Evolutionary conservation across 1,140 invertebrate species (phyloP), one percentile per base, ranked within the genome.

Genomic region (Agrypnia vestita): DNA sequence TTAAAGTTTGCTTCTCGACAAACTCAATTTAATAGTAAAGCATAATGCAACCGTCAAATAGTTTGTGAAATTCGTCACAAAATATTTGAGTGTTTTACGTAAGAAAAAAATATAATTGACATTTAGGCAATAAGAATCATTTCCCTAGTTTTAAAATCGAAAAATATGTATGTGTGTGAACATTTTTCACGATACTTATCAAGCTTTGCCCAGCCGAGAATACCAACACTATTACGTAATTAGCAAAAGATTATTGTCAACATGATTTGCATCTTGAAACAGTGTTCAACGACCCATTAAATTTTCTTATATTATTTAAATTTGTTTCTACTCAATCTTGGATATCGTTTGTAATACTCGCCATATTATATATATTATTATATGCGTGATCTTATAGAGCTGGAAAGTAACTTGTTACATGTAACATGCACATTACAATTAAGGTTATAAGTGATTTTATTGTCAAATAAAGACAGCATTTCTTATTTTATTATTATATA

Each of bases 1-100:
- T 67, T 17, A 67, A 8, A 72, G 56, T 83, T 83, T 83, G 78
- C 79, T 83, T 83, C 78, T 83, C 78, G 78, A 83, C 79, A 73
- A 78, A 77, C 69, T 49, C 10, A 79, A 82, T 76, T 51, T 35
- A 61, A 35, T 0, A 51, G 67, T 69, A 77, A 77, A 35, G 44
- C 10, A 43, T 49, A 47, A 64, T 10, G 67, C 21, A 59, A 10
- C 4, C 13, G 61, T 44, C 61, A 4, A 64, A 47, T 69, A 51
- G 0, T 51, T 71, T 21, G 25, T 35, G 67, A 21, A 56, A 56
- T 15, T 67, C 8, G 13, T 67, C 62, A 67, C 35, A 67, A 67
- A 67, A 67, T 47, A 67, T 67, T 56, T 15, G 11, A 51, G 49
- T 51, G n/a, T 11, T 11, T 11, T 4, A n/a, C 44, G 8, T 15